phyloP scores from a whole-genome alignment of 2,113 vertebrate species.

The Pluvialis apricaria region DNA sequence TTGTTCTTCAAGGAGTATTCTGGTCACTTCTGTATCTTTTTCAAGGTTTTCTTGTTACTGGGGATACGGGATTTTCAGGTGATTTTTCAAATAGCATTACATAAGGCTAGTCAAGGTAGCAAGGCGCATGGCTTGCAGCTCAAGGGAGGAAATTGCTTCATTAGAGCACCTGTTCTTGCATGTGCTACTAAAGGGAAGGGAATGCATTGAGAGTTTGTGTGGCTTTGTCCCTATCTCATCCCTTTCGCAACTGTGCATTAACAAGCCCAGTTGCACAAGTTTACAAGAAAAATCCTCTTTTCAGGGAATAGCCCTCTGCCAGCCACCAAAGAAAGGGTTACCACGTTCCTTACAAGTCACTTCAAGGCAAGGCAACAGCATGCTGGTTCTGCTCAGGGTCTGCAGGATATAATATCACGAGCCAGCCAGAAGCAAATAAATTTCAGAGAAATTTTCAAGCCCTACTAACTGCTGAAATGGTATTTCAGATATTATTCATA shows the following conservation, averaged over 20 bases:
- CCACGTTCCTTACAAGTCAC: not conserved
- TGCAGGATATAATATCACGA: not conserved
- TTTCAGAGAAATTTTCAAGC: slow-evolving; percentile 56
- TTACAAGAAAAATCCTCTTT: not conserved
- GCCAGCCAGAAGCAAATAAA: slow-evolving; percentile 9
- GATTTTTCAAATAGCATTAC: not conserved
- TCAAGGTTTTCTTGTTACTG: not conserved
- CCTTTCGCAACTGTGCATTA: not conserved
- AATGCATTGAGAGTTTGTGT: not conserved
- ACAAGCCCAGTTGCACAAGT: not conserved
- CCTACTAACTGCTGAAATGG: slow-evolving; percentile 50
- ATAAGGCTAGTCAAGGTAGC: not conserved
- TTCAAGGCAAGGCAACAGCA: not conserved
- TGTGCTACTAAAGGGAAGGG: not conserved
- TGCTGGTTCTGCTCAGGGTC: not conserved
- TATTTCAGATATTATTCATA: slow-evolving; percentile 46
- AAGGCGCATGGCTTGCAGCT: not conserved
- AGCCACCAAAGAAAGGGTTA: not conserved
- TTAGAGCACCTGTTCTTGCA: not conserved
- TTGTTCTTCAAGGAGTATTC: slow-evolving; percentile 2
- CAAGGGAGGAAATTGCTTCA: not conserved
- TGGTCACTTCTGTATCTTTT: not conserved
- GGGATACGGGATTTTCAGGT: not conserved
- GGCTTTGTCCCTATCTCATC: not conserved
- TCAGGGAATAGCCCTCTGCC: not conserved